phyloP scores from a whole-genome alignment of 2,113 vertebrate species.

The Oryzias melastigma region DNA sequence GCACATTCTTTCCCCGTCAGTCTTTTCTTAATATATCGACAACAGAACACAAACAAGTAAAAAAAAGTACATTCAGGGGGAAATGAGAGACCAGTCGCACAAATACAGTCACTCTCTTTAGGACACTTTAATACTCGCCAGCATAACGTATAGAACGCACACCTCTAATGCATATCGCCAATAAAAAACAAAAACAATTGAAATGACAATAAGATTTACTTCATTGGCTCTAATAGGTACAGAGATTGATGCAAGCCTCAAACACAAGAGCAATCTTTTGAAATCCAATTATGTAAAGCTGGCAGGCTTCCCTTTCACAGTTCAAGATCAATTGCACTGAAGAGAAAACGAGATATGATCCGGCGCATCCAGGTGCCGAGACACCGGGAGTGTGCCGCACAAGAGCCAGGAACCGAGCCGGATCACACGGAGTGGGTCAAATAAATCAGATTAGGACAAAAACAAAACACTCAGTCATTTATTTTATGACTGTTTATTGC shows the following conservation, averaged over 20 bases:
- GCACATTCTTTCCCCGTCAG: conserved; percentile 3
- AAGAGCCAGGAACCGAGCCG: too few relatives aligned
- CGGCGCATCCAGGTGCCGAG: conserved; percentile 15
- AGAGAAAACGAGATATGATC: conserved; percentile 48
- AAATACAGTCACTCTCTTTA: conserved; percentile 19
- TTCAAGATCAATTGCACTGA: conserved; percentile 54
- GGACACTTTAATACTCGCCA: conserved; percentile 32
- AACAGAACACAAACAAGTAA: too few relatives aligned
- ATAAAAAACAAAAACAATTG: conserved; percentile 69
- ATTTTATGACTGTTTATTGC: too few relatives aligned
- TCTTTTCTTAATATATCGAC: conserved; percentile 2
- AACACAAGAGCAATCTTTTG: conserved; percentile 63
- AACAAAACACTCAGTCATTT: too few relatives aligned
- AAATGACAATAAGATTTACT: conserved; percentile 73
- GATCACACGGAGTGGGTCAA: too few relatives aligned
- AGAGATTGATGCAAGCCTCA: conserved; percentile 57
- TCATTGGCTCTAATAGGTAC: conserved; percentile 60
- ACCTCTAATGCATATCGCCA: conserved; percentile 54
- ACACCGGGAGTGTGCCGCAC: neutral
- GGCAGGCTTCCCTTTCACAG: conserved; percentile 53
- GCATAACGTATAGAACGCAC: conserved; percentile 32
- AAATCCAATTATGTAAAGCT: conserved; percentile 72
- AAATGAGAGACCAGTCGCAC: conserved; percentile 10
- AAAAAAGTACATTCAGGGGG: conserved; percentile 1
- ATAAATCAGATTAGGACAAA: too few relatives aligned